Percentiles rank a stretch among this genome's conserved stretches.
Conservation (phyloP, 1,140 invertebrate species). For the Telenomus remus region DNA sequence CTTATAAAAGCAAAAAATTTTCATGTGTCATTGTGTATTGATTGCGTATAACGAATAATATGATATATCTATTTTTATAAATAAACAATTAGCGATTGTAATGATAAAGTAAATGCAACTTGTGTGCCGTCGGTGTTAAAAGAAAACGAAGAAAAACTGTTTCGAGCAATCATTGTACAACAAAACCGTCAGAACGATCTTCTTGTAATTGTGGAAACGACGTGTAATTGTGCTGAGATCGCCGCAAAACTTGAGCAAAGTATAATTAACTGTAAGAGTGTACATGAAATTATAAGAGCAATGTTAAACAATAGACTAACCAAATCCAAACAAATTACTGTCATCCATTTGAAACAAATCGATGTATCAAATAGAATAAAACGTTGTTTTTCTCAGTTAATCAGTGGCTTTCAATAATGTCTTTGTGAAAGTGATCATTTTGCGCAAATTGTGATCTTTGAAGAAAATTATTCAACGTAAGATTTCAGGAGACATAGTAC, state of each 20-base stretch:
- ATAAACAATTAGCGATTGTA: conserved; percentile 41
- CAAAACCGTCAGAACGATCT: conserved; percentile 23
- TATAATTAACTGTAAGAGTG: not conserved
- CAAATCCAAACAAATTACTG: conserved; percentile 14
- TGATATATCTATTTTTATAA: conserved; percentile 49
- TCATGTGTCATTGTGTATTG: conserved; percentile 44
- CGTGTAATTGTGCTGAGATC: conserved; percentile 17
- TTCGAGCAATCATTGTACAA: conserved; percentile 5
- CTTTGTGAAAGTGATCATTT: conserved; percentile 64
- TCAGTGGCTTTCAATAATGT: conserved; percentile 64
- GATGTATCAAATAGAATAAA: conserved; percentile 49
- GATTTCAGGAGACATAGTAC: conserved; percentile 55
- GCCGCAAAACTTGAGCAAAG: conserved; percentile 20
- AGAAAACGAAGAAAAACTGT: not conserved
- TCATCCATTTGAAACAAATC: conserved; percentile 32
- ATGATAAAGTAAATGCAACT: conserved; percentile 28
- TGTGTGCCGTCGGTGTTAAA: conserved; percentile 51
- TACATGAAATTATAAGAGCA: conserved; percentile 5
- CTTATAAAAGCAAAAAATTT: conserved; percentile 20
- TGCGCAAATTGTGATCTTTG: conserved; percentile 62
- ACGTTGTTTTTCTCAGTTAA: conserved; percentile 49
- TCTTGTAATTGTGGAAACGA: conserved; percentile 35
- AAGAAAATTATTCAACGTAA: conserved; percentile 51
- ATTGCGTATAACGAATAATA: conserved; percentile 35
- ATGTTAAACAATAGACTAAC: conserved; percentile 4